Conservation (phyloP, 2,888 invertebrate species). For the Polyommatus icarus region DNA sequence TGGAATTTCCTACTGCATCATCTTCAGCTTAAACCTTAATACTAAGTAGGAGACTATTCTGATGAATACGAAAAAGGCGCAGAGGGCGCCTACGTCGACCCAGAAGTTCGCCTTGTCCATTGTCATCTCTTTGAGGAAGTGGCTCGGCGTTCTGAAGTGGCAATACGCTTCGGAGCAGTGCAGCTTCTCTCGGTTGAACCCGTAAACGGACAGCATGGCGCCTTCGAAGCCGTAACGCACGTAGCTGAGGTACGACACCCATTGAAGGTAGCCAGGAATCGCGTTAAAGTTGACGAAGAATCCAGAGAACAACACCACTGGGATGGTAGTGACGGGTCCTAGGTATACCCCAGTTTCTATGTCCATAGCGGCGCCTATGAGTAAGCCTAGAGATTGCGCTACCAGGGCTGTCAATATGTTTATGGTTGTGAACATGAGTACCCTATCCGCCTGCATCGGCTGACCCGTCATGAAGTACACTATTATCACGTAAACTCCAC, state of each 20-base stretch:
- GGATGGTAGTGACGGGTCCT: constrained; percentile 95
- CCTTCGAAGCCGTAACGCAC: constrained; percentile 95
- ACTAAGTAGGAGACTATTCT: constrained; percentile 91
- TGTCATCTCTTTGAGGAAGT: constrained; percentile 92
- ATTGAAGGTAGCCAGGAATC: constrained; percentile 92
- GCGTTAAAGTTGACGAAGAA: constrained; percentile 97
- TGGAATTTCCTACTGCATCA: constrained; percentile 67
- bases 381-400: constrained; percentile 93
- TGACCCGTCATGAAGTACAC: constrained; percentile 98
- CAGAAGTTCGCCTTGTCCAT: constrained; percentile 90
- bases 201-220: constrained; percentile 94
- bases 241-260: constrained; percentile 95
- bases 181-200: constrained; percentile 89
- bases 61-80: constrained; percentile 88
- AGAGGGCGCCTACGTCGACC: constrained; percentile 91
- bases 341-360: constrained; percentile 88
- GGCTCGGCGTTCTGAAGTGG: constrained; percentile 89
- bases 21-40: constrained; percentile 87
- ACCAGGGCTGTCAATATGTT: constrained; percentile 92
- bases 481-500: constrained; percentile 91
- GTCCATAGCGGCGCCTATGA: constrained; percentile 95
- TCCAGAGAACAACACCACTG: constrained; percentile 95
- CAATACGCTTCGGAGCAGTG: constrained; percentile 91
- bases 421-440: constrained; percentile 87
- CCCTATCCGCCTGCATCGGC: constrained; percentile 92